Evolutionary conservation across 2,888 invertebrate species (phyloP), one percentile per base, ranked within the genome.

Genomic region (Mantis religiosa): DNA sequence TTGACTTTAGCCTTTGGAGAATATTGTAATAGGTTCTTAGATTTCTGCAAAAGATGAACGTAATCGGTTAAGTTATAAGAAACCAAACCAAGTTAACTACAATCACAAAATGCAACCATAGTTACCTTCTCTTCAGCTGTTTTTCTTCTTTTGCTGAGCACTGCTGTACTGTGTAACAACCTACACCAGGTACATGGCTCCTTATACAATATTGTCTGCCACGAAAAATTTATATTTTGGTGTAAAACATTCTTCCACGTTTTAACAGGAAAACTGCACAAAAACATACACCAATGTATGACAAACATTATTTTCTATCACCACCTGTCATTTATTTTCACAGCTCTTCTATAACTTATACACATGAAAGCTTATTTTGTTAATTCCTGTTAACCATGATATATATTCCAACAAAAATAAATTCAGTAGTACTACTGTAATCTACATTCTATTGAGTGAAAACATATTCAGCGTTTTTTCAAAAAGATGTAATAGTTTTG

Each of bases 61-160:
- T n/a, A 3, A 3, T 41, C 7, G 20, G 27, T 20, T 30, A 4
- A 20, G 25, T 28, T 28, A 14, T 30, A 85, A 9, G 1, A 1
- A 41, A 1, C 41, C 9, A 41, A 41, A 71, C 20, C 20, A 25
- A 34, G n/a, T 88, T 3, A 0, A 54, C 54, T 41, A 28, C 84
- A 82, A 25, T n/a, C 83, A 90, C 34, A n/a, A 83, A 8, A 20
- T 7, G 83, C 41, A 71, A 82, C 15, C 83, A 34, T 88, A 91
- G 91, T 91, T 92, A 96, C 96, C 94, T 94, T 94, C 93, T 96
- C 95, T 91, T 96, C 96, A 0, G 93, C 93, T 54, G 95, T 94
- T 94, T 94, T 95, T 91, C 96, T 93, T 91, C 96, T 95, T 92
- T 96, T 96, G 82, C 92, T 94, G 89, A 92, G 92, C 6, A 93